phyloP scores from a whole-genome alignment of 2,113 vertebrate species.

The Emydura subglobosa region DNA sequence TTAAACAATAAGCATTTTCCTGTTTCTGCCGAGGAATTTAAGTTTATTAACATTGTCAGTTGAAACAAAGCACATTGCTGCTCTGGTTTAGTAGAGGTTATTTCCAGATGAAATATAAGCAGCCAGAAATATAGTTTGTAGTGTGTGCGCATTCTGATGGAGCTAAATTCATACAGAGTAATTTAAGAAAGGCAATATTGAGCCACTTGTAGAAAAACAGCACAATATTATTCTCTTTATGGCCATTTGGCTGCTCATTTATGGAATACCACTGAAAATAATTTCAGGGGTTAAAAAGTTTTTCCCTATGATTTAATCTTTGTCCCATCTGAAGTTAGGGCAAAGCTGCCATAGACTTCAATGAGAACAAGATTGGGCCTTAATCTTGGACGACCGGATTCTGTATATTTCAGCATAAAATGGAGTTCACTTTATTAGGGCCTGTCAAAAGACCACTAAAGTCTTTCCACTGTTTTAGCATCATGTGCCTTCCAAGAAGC shows the following conservation, averaged over 20 bases:
- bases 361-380: background rate
- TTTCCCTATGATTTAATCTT: background rate
- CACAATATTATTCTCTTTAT: background rate
- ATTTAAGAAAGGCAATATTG: background rate
- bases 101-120: background rate
- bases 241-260: background rate
- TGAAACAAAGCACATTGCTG: background rate
- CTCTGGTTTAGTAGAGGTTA: background rate
- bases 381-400: fast-evolving
- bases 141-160: background rate
- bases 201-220: background rate
- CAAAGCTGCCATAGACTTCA: background rate
- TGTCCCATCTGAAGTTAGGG: background rate
- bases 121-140: background rate
- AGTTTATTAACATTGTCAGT: background rate
- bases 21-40: background rate
- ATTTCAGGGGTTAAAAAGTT: background rate
- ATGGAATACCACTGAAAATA: background rate
- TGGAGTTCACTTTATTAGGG: background rate
- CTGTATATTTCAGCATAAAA: background rate
- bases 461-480: background rate
- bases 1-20: background rate
- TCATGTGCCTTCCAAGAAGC: background rate
- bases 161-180: background rate
- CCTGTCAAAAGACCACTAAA: background rate